Percentiles rank a stretch among this genome's conserved stretches.
Evolutionary conservation across 2,113 vertebrate genomes (phyloP).

Genomic region (Semicossyphus pulcher): DNA sequence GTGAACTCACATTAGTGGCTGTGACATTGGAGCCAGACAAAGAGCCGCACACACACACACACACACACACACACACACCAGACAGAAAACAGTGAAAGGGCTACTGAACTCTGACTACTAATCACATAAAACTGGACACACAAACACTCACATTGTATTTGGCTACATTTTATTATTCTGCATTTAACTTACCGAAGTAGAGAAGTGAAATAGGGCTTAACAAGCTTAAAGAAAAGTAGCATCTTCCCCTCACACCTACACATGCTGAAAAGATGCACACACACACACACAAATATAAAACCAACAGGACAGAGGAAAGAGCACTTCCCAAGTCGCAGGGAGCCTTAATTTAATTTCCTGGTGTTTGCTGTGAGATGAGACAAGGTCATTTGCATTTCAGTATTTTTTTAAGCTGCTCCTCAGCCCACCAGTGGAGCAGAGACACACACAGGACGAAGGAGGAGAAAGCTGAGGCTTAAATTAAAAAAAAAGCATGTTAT

Average conservation of each 20-base stretch:
- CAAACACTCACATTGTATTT: slow-evolving; percentile 5
- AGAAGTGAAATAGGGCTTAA: slow-evolving; percentile 33
- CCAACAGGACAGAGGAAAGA: slow-evolving; percentile 30
- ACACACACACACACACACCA: slow-evolving; percentile 14
- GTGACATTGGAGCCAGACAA: slow-evolving; percentile 69
- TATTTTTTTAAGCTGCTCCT: slow-evolving; percentile 59
- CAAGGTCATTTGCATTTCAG: slow-evolving; percentile 78
- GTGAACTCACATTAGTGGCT: slow-evolving; percentile 69
- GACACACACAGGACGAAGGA: not conserved
- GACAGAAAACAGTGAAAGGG: not conserved
- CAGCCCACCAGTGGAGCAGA: slow-evolving; percentile 35
- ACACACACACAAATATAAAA: slow-evolving; percentile 1
- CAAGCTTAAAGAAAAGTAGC: slow-evolving; percentile 25
- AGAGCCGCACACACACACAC: slow-evolving; percentile 54
- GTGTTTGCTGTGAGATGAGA: slow-evolving; percentile 79
- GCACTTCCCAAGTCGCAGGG: slow-evolving; percentile 43
- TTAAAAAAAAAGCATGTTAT: slow-evolving; percentile 39
- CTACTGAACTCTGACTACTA: slow-evolving; percentile 13
- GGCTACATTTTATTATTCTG: slow-evolving; percentile 35
- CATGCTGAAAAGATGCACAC: not conserved
- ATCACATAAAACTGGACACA: not conserved
- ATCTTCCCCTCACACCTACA: slow-evolving; percentile 1
- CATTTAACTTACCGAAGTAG: slow-evolving; percentile 17
- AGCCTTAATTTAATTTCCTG: slow-evolving; percentile 78
- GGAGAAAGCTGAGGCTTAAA: slow-evolving; percentile 24